Evolutionary conservation across 1,140 invertebrate species (phyloP).

Genomic region (Brachionus rotundiformis): DNA sequence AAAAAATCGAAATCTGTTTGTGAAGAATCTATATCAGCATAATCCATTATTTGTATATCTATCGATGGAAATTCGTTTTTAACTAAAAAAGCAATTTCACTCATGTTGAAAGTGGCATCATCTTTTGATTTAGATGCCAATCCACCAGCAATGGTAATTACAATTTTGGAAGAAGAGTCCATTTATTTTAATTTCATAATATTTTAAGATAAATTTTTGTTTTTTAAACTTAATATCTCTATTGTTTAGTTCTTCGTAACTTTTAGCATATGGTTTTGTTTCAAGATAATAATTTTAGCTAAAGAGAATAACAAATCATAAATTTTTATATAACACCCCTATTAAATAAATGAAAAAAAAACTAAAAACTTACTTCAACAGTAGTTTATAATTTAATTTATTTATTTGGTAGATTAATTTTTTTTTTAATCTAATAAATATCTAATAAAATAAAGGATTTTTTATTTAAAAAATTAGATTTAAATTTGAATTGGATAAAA

Average conservation of each 20-base stretch:
- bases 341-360: too few relatives aligned
- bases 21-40: slow-evolving; percentile 3
- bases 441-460: too few relatives aligned
- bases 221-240: too few relatives aligned
- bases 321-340: too few relatives aligned
- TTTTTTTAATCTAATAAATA: too few relatives aligned
- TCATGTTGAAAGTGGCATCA: neutral
- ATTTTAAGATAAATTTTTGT: neutral
- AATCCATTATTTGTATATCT: slow-evolving; percentile 12
- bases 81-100: neutral
- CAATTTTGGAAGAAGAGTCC: neutral
- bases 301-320: neutral
- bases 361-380: too few relatives aligned
- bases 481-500: too few relatives aligned
- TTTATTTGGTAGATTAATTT: too few relatives aligned
- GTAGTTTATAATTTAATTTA: too few relatives aligned
- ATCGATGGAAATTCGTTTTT: neutral
- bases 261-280: neutral
- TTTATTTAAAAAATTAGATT: too few relatives aligned
- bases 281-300: neutral
- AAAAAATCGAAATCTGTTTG: slow-evolving; percentile 24
- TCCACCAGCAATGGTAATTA: slow-evolving; percentile 34
- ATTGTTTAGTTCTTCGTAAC: neutral
- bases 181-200: neutral
- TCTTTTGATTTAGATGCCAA: neutral